Conservation (phyloP, 2,797 vertebrate species). For the Macropodus opercularis region DNA sequence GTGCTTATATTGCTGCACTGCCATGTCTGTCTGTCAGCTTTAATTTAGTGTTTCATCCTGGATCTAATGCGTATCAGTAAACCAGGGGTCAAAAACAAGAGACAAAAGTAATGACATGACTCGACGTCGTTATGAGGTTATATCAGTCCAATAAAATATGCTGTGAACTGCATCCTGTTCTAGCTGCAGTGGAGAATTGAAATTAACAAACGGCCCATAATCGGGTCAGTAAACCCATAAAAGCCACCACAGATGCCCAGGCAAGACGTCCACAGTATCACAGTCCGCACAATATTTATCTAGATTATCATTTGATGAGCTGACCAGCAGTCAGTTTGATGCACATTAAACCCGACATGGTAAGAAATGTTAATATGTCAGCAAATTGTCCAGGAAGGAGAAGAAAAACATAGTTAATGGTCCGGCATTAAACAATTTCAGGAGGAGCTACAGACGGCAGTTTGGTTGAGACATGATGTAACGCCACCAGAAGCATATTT, state of each 20-base stretch:
- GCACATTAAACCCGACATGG: not conserved
- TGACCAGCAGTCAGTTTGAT: not conserved
- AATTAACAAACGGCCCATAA: not conserved
- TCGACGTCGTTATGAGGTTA: not conserved
- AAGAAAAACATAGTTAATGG: not conserved
- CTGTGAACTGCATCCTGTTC: not conserved
- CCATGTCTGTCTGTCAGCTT: no score
- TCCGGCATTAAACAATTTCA: not conserved
- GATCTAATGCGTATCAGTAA: no score
- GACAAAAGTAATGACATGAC: no score
- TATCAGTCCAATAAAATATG: not conserved
- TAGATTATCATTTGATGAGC: not conserved
- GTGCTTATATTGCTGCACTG: not conserved
- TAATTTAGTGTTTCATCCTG: no score
- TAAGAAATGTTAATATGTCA: not conserved
- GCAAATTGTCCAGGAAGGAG: not conserved
- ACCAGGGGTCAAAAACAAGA: no score
- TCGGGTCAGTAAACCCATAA: not conserved
- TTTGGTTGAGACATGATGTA: constrained; percentile 17
- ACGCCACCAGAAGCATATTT: constrained; percentile 29
- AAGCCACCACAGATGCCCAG: not conserved
- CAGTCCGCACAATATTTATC: not conserved
- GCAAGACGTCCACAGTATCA: not conserved
- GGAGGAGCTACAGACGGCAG: constrained; percentile 3
- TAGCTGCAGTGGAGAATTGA: not conserved